Conservation (phyloP, 2,888 invertebrate genomes). For the Pseudoips prasinana region DNA sequence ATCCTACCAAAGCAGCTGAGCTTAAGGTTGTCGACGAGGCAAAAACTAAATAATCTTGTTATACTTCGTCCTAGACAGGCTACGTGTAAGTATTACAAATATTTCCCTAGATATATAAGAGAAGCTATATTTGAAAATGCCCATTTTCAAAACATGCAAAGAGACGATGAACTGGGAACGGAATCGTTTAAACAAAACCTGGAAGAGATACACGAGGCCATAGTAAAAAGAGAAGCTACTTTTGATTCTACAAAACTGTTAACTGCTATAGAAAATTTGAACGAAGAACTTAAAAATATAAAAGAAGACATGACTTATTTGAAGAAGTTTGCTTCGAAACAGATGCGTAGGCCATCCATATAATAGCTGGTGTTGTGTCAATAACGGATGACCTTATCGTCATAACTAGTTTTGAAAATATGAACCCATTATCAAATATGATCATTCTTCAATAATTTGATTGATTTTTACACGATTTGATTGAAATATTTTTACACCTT, state of each 20-base stretch:
- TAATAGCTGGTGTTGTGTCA: no score
- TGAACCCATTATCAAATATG: no score
- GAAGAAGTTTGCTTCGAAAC: no score
- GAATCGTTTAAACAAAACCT: conserved; percentile 40
- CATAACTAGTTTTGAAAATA: no score
- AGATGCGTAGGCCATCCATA: no score
- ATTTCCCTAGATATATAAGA: conserved; percentile 52
- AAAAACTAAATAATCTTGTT: conserved; percentile 2
- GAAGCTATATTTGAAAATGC: conserved; percentile 65
- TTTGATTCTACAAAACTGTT: background rate
- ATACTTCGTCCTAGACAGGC: conserved; percentile 18
- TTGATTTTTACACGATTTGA: no score
- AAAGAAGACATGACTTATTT: no score
- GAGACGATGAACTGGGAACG: conserved; percentile 49
- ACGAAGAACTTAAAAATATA: no score
- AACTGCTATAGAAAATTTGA: no score
- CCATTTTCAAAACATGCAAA: conserved; percentile 49
- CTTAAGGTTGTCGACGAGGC: background rate
- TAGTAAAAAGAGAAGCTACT: conserved; percentile 5
- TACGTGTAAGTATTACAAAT: conserved; percentile 32
- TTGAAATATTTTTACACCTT: no score
- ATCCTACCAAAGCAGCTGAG: conserved; percentile 21
- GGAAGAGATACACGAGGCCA: conserved; percentile 26
- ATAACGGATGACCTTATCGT: no score
- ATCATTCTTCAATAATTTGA: no score